A percentile compares a stretch with the other conserved stretches of the same genome.
phyloP scores from a whole-genome alignment of 2,797 vertebrate species.

The Eutrigla gurnardus region DNA sequence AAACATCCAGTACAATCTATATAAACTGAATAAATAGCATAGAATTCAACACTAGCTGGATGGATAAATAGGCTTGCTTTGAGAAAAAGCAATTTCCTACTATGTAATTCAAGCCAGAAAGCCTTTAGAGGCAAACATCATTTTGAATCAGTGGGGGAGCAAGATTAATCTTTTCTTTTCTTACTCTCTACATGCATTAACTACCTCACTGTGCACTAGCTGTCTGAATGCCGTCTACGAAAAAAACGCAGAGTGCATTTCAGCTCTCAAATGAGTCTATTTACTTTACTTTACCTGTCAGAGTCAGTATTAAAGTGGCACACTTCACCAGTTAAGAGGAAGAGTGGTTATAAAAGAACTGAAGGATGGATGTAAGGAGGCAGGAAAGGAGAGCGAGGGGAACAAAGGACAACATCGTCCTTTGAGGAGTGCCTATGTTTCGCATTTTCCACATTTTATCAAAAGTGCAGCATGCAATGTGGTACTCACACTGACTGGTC shows the following conservation, averaged over 20 bases:
- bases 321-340: no score
- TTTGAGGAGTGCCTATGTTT: no score
- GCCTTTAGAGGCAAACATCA: background rate
- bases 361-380: background rate
- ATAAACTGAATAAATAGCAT: no score
- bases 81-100: slow-evolving; percentile 20
- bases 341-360: background rate
- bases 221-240: background rate
- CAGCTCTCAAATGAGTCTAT: background rate
- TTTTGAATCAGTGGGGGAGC: background rate
- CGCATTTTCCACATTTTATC: no score
- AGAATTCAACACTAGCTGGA: no score
- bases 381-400: background rate
- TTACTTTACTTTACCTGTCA: background rate
- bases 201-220: background rate
- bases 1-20: no score
- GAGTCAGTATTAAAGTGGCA: background rate
- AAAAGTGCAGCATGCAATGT: no score
- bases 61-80: background rate
- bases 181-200: slow-evolving; percentile 1
- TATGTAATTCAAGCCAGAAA: background rate
- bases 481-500: no score
- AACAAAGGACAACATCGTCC: background rate
- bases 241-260: background rate
- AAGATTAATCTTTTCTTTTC: background rate